Conservation (phyloP, 30 jellyfish, hydroid and myxozoan species). For the Catostylus mosaicus region DNA sequence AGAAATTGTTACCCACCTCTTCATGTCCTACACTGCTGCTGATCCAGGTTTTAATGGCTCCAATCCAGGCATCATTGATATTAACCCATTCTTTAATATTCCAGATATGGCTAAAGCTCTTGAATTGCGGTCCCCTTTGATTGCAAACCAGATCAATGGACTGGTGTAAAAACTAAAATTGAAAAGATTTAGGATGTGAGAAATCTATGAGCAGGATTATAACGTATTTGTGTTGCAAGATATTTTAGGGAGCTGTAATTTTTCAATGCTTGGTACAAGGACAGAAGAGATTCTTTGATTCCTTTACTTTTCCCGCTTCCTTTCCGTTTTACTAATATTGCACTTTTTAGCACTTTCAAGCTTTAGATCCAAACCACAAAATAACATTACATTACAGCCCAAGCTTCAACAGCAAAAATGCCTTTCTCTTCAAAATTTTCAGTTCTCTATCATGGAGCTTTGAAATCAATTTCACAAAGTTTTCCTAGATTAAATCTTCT, state of each 20-base stretch:
- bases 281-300: too few relatives aligned
- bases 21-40: conserved; percentile 30
- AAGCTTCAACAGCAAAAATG: too few relatives aligned
- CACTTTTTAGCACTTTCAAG: not conserved
- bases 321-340: not conserved
- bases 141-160: conserved; percentile 32
- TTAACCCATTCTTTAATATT: conserved; percentile 46
- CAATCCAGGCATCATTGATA: conserved; percentile 35
- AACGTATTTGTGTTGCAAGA: too few relatives aligned
- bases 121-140: conserved; percentile 65
- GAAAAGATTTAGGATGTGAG: not conserved
- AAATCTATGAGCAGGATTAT: too few relatives aligned
- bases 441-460: too few relatives aligned
- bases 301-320: not conserved
- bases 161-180: conserved; percentile 53
- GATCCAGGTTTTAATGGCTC: conserved; percentile 31
- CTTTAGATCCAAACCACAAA: too few relatives aligned
- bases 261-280: not conserved
- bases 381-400: too few relatives aligned
- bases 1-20: conserved; percentile 47
- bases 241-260: too few relatives aligned
- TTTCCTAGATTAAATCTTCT: too few relatives aligned
- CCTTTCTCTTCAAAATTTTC: too few relatives aligned
- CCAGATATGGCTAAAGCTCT: conserved; percentile 33
- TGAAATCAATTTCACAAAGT: too few relatives aligned